Evolutionary conservation across 2,888 invertebrate genomes (phyloP).

Genomic region (Nudaria mundana): DNA sequence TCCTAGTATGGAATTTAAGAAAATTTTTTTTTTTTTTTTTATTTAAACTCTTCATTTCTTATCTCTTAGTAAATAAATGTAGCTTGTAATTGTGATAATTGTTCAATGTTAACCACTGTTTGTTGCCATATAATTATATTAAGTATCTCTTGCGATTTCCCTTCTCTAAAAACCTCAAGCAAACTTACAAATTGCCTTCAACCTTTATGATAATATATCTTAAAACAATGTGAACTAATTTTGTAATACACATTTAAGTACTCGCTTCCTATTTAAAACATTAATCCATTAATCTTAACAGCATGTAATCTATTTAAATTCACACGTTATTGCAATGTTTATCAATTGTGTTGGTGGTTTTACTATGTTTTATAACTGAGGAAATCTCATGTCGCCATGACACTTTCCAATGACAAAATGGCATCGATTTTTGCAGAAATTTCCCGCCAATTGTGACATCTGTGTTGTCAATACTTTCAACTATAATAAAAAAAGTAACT

Average conservation of each 20-base stretch:
- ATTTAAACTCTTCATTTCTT: no score
- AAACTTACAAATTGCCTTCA: no score
- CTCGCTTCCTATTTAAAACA: slow-evolving; percentile 26
- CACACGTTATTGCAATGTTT: slow-evolving; percentile 40
- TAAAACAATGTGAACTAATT: slow-evolving; percentile 5
- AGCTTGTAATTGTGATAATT: no score
- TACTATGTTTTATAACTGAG: slow-evolving; percentile 27
- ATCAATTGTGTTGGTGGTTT: slow-evolving; percentile 21
- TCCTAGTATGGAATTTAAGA: no score
- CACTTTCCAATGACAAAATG: slow-evolving; percentile 56
- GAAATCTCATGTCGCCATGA: slow-evolving; percentile 38
- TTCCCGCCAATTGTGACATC: slow-evolving; percentile 52
- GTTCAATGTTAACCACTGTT: neutral
- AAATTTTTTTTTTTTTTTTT: no score
- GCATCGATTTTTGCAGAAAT: no score
- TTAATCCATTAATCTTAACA: slow-evolving; percentile 25
- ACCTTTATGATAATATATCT: neutral
- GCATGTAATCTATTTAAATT: slow-evolving; percentile 23
- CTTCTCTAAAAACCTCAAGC: neutral
- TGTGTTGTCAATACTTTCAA: no score
- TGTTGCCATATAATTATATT: neutral
- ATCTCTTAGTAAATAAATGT: no score
- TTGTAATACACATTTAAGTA: slow-evolving; percentile 8
- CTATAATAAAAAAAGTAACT: no score
- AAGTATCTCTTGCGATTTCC: neutral